phyloP scores from a whole-genome alignment of 2,113 vertebrate species.

The Chloropsis hardwickii region DNA sequence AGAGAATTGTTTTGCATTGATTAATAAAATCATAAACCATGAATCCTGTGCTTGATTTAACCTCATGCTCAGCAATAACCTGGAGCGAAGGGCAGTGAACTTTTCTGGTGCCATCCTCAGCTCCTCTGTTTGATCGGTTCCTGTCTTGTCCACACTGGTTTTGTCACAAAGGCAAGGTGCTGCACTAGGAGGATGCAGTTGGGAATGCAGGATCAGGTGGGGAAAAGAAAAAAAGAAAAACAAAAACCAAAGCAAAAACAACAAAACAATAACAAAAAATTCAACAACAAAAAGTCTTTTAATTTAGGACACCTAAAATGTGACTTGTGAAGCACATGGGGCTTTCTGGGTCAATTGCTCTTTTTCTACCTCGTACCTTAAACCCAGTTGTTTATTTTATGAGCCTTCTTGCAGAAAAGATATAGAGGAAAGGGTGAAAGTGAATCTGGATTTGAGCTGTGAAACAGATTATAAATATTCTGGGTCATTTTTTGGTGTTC shows the following conservation, averaged over 20 bases:
- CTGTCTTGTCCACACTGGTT: rapidly evolving
- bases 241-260: background rate
- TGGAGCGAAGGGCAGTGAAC: background rate
- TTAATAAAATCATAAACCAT: background rate
- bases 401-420: background rate
- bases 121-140: background rate
- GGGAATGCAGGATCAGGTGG: background rate
- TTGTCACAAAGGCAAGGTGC: background rate
- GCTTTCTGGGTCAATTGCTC: background rate
- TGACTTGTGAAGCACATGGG: background rate
- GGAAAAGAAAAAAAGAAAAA: rapidly evolving
- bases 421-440: background rate
- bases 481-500: rapidly evolving
- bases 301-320: background rate
- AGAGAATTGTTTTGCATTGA: background rate
- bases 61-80: rapidly evolving
- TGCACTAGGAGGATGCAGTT: background rate
- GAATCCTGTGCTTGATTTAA: background rate
- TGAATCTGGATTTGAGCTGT: background rate
- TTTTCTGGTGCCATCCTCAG: background rate
- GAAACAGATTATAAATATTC: background rate
- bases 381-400: background rate
- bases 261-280: background rate
- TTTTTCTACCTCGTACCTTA: background rate
- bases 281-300: background rate